Evolutionary conservation across 2,888 invertebrate genomes (phyloP).

Genomic region (Nasonia oneida): DNA sequence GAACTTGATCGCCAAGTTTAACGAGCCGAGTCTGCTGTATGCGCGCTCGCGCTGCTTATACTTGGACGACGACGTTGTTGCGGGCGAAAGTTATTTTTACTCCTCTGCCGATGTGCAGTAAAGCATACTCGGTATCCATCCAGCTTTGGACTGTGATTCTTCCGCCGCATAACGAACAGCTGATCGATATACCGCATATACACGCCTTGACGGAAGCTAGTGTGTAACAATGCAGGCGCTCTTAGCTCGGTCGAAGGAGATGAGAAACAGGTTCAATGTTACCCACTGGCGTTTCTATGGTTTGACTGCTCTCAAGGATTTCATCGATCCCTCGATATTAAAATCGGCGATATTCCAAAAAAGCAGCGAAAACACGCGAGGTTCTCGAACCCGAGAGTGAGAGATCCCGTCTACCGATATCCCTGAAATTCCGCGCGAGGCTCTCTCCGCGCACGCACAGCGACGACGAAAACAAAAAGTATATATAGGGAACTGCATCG

Average conservation of each 20-base stretch:
- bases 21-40: conserved; percentile 24
- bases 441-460: not conserved
- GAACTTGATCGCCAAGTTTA: conserved; percentile 57
- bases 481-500: not conserved
- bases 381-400: too few relatives aligned
- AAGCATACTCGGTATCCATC: too few relatives aligned
- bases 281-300: not conserved
- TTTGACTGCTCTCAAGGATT: not conserved
- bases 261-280: conserved; percentile 15
- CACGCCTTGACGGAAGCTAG: not conserved
- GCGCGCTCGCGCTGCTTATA: too few relatives aligned
- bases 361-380: too few relatives aligned
- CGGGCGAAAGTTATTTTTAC: conserved; percentile 25
- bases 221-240: not conserved
- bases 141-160: too few relatives aligned
- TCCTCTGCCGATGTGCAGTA: too few relatives aligned
- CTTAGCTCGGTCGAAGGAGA: not conserved
- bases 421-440: not conserved
- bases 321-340: too few relatives aligned
- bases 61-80: not conserved
- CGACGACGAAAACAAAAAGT: not conserved
- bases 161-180: not conserved
- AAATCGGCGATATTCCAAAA: too few relatives aligned
- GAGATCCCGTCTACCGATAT: not conserved
- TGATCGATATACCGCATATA: not conserved